Evolutionary conservation across 2,888 invertebrate species (phyloP).

Genomic region (Lampropteryx suffumata): DNA sequence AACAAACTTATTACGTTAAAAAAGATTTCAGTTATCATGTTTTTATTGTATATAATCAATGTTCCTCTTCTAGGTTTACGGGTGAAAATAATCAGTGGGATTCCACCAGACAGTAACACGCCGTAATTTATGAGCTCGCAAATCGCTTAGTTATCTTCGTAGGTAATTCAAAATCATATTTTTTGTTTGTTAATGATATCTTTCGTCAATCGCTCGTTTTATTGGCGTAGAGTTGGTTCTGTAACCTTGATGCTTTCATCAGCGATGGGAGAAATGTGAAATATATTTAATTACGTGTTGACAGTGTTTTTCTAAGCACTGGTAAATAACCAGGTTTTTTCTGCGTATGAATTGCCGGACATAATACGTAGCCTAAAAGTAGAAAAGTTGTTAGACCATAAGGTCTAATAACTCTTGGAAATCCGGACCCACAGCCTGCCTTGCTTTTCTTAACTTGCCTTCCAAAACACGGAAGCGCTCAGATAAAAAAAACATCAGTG

Average conservation of each 20-base stretch:
- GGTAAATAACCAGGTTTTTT: too few species aligned
- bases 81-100: slow-evolving; percentile 45
- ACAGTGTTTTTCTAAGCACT: neutral
- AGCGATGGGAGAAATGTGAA: slow-evolving; percentile 6
- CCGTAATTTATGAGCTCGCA: slow-evolving; percentile 27
- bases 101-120: slow-evolving; percentile 29
- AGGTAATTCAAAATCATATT: slow-evolving; percentile 19
- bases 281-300: slow-evolving; percentile 7
- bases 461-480: too few species aligned
- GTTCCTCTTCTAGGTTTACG: slow-evolving; percentile 46
- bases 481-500: too few species aligned
- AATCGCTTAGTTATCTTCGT: slow-evolving; percentile 23
- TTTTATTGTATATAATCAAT: slow-evolving; percentile 57
- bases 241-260: slow-evolving; percentile 19
- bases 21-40: slow-evolving; percentile 49
- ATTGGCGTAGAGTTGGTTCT: slow-evolving; percentile 11
- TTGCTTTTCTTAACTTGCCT: too few species aligned
- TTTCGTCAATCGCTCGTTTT: slow-evolving; percentile 18
- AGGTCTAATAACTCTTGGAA: too few species aligned
- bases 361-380: too few species aligned
- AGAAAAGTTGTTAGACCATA: too few species aligned
- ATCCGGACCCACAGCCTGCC: too few species aligned
- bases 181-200: slow-evolving; percentile 26
- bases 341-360: too few species aligned
- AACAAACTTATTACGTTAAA: slow-evolving; percentile 34